Percentiles rank a stretch among this genome's conserved stretches.
These are phyloP conservation scores for Alcedo quadribrachys DNA, from an alignment of 2,797 vertebrate genomes.

Conservation along the genomic window DNA sequence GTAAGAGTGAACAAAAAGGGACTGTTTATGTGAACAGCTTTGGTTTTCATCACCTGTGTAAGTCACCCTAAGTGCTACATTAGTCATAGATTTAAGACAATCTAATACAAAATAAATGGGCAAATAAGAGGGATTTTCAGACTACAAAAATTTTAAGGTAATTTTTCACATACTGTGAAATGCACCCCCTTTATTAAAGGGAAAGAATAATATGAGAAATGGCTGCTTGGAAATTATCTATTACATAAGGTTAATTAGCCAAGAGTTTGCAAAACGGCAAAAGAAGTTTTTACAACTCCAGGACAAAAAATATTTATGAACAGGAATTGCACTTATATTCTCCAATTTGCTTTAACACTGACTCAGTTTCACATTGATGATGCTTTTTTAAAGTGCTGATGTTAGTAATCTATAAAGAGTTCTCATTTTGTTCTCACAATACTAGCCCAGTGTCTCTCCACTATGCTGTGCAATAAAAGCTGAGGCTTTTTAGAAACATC, in stretches of 20 bases:
- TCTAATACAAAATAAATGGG: neutral
- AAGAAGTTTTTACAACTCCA: neutral
- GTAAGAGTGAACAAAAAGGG: neutral
- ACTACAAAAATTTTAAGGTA: neutral
- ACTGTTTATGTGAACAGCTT: neutral
- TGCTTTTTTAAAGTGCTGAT: conserved; percentile 45
- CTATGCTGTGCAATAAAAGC: neutral
- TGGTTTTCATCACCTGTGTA: neutral
- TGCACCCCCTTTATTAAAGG: neutral
- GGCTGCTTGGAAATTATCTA: neutral
- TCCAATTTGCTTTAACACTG: neutral
- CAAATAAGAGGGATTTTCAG: neutral
- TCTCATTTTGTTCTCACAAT: neutral
- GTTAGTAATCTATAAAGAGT: neutral
- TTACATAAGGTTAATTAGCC: neutral
- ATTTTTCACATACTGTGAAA: neutral
- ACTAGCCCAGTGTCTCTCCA: neutral
- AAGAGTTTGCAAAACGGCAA: neutral
- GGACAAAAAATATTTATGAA: neutral
- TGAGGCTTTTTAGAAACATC: neutral
- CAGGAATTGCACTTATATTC: neutral
- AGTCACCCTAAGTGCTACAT: neutral
- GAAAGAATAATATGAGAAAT: neutral
- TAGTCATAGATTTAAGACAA: neutral
- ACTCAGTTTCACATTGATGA: neutral